A percentile compares a stretch with the other conserved stretches of the same genome.
Conservation (phyloP, 2,797 vertebrate species). For the Gephyroberyx darwinii region DNA sequence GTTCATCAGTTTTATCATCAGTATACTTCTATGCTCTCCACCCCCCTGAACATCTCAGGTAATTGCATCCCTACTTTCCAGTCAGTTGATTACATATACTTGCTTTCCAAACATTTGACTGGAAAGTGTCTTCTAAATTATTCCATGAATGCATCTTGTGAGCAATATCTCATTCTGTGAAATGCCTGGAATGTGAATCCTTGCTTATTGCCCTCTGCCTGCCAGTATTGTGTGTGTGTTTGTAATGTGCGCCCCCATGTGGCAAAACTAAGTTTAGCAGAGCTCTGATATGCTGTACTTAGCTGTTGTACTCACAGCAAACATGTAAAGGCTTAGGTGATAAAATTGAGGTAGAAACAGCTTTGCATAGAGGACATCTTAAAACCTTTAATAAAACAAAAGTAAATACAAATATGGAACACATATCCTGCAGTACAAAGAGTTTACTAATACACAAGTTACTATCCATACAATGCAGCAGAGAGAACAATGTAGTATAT, state of each 20-base stretch:
- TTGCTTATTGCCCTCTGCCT: neutral
- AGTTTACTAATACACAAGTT: conserved; percentile 61
- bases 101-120: neutral
- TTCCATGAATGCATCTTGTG: too few relatives aligned
- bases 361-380: conserved; percentile 61
- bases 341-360: conserved; percentile 29
- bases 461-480: conserved; percentile 59
- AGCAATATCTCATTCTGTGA: too few relatives aligned
- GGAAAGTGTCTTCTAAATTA: too few relatives aligned
- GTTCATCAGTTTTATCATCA: too few relatives aligned
- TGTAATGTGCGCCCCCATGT: conserved; percentile 50
- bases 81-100: too few relatives aligned
- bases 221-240: neutral
- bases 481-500: conserved; percentile 52
- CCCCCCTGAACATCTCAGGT: too few relatives aligned
- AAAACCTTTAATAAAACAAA: conserved; percentile 70
- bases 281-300: too few relatives aligned
- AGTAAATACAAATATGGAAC: conserved; percentile 65
- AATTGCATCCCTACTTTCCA: too few relatives aligned
- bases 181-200: neutral
- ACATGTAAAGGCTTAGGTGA: conserved; percentile 6
- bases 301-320: neutral
- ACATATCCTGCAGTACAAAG: conserved; percentile 65
- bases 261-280: conserved; percentile 18
- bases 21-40: too few relatives aligned